A percentile compares a stretch with the other conserved stretches of the same genome.
Conservation (phyloP, 2,113 vertebrate genomes). For the Oostethus manadensis region DNA sequence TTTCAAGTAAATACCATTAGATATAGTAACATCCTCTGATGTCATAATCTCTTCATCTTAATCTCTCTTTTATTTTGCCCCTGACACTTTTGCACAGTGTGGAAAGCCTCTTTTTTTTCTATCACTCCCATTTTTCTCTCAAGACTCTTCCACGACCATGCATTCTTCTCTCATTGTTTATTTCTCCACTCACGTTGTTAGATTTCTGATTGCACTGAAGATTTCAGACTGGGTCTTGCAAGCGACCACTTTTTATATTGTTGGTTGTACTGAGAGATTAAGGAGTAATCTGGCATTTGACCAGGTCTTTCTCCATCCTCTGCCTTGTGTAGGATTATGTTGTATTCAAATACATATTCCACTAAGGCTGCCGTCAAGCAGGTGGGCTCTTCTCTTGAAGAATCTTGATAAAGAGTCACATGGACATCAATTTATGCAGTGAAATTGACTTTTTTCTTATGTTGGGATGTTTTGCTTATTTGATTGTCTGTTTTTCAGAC, state of each 20-base stretch:
- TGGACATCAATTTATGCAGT: neutral
- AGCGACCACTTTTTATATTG: constrained; percentile 47
- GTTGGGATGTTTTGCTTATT: neutral
- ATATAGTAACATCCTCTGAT: constrained; percentile 24
- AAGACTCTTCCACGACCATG: neutral
- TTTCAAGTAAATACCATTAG: constrained; percentile 33
- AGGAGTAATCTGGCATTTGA: constrained; percentile 55
- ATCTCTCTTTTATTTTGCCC: constrained; percentile 25
- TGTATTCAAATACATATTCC: constrained; percentile 29
- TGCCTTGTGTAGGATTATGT: constrained; percentile 44
- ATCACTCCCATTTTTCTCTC: neutral
- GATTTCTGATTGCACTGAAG: constrained; percentile 48
- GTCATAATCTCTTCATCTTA: constrained; percentile 54
- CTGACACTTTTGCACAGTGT: constrained; percentile 4
- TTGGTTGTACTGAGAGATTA: constrained; percentile 58
- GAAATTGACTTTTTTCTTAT: neutral
- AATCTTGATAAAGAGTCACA: neutral
- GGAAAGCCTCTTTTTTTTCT: constrained; percentile 6
- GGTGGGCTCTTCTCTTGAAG: neutral
- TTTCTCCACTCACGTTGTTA: constrained; percentile 22
- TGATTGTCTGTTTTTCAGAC: neutral
- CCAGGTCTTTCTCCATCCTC: constrained; percentile 33
- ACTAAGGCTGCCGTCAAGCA: constrained; percentile 14
- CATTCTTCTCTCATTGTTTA: neutral
- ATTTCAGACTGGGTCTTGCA: constrained; percentile 41